Base-by-base conservation (phyloP, 2,113 vertebrate species). In the Entosphenus tridentatus region DNA sequence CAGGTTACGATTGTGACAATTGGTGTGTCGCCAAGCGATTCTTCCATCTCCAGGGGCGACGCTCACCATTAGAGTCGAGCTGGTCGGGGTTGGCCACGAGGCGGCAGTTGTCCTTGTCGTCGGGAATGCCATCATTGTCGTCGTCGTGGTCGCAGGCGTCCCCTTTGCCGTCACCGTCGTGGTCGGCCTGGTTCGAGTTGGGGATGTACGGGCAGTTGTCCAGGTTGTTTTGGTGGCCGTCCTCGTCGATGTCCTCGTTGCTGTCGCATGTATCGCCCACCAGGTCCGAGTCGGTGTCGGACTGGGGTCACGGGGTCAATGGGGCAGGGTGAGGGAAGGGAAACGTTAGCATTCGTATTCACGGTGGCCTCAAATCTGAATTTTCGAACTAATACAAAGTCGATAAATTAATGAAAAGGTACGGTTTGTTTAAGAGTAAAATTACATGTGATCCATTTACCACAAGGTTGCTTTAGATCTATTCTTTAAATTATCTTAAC, bases 181-280 rank as follows among this genome's bases (percentile, higher is more conserved):
- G 93, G 75, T 98, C 92, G 2, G 80, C 92, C 78, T 98, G 92
- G 80, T 98, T 98, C 70, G 93, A 83, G 21, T 98, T 98, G 55
- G 93, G 75, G 71, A 98, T 87, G 57, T 98, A 98, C n/a, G 93
- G 93, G 69, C 93, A 98, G 76, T 98, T 98, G 81, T 98, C 93
- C 76, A 97, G 80, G 71, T 96, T 98, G 81, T 98, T 98, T 79
- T 97, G 93, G 79, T 97, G 93, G 39, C 93, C 93, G 2, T 97
- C 93, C 73, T 96, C 93, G 55, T 98, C 93, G 74, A 98, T 96
- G 75, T 98, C 92, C 77, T 97, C 87, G 75, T 98, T 98, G 79
- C 80, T 92, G 80, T 96, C 93, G 10, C 93, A 98, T 62, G 86
- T 80, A 73, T 98, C 93, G 72, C 93, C 93, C 57, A 98, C 77